A percentile compares a stretch with the other conserved stretches of the same genome.
Conservation (phyloP, 2,113 vertebrate genomes). For the Hippolais icterina region DNA sequence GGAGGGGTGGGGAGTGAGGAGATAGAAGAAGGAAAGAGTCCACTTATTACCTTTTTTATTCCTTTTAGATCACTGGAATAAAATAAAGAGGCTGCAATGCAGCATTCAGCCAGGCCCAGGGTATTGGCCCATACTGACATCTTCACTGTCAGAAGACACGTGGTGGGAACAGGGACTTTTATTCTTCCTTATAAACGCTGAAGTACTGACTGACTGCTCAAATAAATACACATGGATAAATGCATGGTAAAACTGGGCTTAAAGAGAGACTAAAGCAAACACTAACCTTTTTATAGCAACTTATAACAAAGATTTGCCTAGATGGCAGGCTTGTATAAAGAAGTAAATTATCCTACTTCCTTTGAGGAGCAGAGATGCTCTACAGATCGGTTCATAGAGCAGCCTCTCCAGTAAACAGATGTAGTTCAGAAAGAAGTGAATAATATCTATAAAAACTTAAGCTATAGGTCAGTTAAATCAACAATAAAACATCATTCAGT, state of each 20-base stretch:
- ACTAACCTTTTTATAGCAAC: slow-evolving; percentile 30
- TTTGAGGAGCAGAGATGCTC: background rate
- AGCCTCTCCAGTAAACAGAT: background rate
- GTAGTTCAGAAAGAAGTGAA: background rate
- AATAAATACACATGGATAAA: background rate
- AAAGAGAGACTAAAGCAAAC: slow-evolving; percentile 15
- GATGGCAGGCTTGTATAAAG: slow-evolving; percentile 66
- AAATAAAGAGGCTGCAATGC: background rate
- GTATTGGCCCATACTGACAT: background rate
- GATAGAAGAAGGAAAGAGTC: background rate
- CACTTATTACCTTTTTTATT: background rate
- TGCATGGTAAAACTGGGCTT: background rate
- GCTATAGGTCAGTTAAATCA: background rate
- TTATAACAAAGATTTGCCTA: slow-evolving; percentile 52
- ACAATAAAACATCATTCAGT: background rate
- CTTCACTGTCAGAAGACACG: background rate
- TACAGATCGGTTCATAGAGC: background rate
- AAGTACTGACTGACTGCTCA: background rate
- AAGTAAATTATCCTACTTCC: slow-evolving; percentile 34
- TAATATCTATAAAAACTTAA: background rate
- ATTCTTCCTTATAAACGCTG: background rate
- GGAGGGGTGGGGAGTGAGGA: background rate
- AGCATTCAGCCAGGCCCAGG: background rate
- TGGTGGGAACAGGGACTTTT: background rate
- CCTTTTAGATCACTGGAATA: background rate